phyloP scores from a whole-genome alignment of 2,888 invertebrate species.

The Atethmia centrago region DNA sequence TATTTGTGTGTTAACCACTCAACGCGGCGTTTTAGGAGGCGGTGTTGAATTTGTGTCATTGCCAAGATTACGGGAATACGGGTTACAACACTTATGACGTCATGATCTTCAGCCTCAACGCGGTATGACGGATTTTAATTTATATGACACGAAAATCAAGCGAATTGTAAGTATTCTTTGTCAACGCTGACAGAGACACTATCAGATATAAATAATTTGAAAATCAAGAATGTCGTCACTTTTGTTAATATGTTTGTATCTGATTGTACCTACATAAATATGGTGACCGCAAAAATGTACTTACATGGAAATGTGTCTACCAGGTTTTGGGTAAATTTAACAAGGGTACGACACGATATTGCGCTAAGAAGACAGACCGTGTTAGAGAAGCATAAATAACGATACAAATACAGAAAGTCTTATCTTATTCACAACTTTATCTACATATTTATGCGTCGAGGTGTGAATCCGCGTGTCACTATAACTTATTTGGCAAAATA shows the following conservation, averaged over 20 bases:
- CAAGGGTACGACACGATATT: constrained; percentile 13
- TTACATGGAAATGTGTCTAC: constrained; percentile 4
- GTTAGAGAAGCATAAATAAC: constrained; percentile 13
- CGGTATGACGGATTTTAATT: neutral
- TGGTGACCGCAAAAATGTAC: constrained; percentile 3
- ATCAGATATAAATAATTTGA: neutral
- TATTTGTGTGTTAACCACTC: constrained; percentile 40
- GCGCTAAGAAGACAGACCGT: neutral
- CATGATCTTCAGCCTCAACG: neutral
- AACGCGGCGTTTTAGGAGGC: constrained; percentile 18
- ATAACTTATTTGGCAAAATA: neutral
- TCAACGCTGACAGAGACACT: neutral
- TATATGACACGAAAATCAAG: neutral
- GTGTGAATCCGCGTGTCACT: neutral
- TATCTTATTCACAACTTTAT: constrained; percentile 3
- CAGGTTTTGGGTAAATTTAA: neutral
- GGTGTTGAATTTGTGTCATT: constrained; percentile 34
- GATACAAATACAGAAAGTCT: neutral
- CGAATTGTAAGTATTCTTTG: neutral
- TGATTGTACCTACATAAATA: neutral
- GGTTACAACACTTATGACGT: neutral
- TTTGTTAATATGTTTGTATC: neutral
- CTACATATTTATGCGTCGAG: neutral
- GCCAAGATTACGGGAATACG: constrained; percentile 28
- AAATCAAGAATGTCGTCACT: constrained; percentile 1